These are phyloP conservation scores for Cyrtonyx montezumae DNA, from an alignment of 2,113 vertebrate species.

Conservation along the genomic window DNA sequence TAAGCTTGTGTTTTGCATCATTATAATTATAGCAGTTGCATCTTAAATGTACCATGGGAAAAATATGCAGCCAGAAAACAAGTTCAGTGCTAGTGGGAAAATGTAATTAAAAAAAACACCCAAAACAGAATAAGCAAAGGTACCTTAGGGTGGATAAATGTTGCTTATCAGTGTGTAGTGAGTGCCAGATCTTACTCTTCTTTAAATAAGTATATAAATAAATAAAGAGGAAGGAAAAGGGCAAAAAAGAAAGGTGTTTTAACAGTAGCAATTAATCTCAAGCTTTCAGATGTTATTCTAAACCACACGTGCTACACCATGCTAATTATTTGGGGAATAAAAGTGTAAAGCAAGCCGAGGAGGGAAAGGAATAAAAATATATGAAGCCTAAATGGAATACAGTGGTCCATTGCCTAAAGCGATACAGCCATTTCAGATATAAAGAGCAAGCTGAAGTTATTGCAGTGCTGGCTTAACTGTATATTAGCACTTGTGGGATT, in stretches of 20 bases:
- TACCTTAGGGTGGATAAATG: constrained; percentile 16
- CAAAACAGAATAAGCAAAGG: not conserved
- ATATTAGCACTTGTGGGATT: not conserved
- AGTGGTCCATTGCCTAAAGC: constrained; percentile 12
- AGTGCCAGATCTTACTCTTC: not conserved
- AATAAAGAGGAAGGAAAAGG: not conserved
- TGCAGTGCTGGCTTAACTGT: not conserved
- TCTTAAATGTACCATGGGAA: constrained; percentile 50
- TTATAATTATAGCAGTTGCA: constrained; percentile 40
- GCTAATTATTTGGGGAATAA: constrained; percentile 23
- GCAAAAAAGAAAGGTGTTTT: not conserved
- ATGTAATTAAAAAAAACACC: constrained; percentile 6
- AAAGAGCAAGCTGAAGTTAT: not conserved
- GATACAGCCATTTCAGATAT: not conserved
- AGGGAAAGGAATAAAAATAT: not conserved
- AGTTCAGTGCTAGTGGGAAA: constrained; percentile 39
- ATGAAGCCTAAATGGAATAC: not conserved
- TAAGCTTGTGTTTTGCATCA: constrained; percentile 6
- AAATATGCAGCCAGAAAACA: constrained; percentile 34
- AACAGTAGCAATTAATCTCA: not conserved
- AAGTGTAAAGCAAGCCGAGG: not conserved
- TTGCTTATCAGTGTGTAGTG: not conserved
- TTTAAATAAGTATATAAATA: not conserved
- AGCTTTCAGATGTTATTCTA: constrained; percentile 2
- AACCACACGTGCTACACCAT: not conserved